Evolutionary conservation across 2,888 invertebrate species (phyloP).

Genomic region (Polyommatus icarus): DNA sequence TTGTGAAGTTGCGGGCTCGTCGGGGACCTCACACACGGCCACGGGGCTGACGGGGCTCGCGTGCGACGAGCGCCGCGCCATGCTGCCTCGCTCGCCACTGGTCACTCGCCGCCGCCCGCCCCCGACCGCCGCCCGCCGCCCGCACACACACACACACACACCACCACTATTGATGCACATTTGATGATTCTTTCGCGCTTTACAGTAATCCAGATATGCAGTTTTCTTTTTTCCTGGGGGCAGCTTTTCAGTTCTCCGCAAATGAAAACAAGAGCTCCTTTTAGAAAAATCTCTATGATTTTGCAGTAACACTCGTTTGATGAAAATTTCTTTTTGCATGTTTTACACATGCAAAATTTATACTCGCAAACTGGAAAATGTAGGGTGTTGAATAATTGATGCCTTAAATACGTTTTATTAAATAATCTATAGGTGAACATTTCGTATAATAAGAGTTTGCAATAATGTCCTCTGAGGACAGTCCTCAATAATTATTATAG

Average conservation of each 20-base stretch:
- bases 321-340: not conserved
- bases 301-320: slow-evolving; percentile 22
- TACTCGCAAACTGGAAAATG: not conserved
- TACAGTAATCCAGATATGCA: slow-evolving; percentile 23
- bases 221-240: slow-evolving; percentile 5
- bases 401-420: not conserved
- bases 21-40: slow-evolving; percentile 38
- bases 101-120: slow-evolving; percentile 50
- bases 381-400: not conserved
- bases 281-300: slow-evolving; percentile 6
- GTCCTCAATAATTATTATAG: no score
- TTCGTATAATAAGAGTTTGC: no score
- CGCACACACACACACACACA: slow-evolving; percentile 37
- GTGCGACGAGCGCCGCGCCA: slow-evolving; percentile 44
- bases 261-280: slow-evolving; percentile 1
- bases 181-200: slow-evolving; percentile 14
- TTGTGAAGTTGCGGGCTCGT: slow-evolving; percentile 40
- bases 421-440: no score
- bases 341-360: not conserved
- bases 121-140: slow-evolving; percentile 39
- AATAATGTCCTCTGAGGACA: no score
- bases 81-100: slow-evolving; percentile 43
- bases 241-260: slow-evolving; percentile 7
- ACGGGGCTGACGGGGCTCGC: slow-evolving; percentile 40
- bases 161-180: slow-evolving; percentile 21